Evolutionary conservation across 2,113 vertebrate species (phyloP).

Genomic region (Alligator mississippiensis): DNA sequence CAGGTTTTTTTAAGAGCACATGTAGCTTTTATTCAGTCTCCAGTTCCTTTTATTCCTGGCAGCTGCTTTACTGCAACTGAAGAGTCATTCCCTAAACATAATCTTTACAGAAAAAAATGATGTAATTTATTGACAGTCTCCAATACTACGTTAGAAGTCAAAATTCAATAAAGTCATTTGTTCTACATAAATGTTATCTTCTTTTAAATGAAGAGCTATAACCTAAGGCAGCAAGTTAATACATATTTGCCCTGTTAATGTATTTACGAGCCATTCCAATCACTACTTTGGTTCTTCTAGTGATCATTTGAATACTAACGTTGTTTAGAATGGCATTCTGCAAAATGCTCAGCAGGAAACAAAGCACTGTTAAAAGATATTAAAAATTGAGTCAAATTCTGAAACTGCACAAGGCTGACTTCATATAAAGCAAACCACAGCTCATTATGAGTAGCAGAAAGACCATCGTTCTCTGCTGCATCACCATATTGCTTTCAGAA

Average conservation of each 20-base stretch:
- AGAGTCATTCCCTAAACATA: neutral
- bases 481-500: neutral
- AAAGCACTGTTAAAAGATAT: slow-evolving; percentile 43
- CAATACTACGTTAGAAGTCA: slow-evolving; percentile 27
- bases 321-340: slow-evolving; percentile 58
- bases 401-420: neutral
- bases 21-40: neutral
- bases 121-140: slow-evolving; percentile 56
- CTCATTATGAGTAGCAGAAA: fast-evolving
- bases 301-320: slow-evolving; percentile 56
- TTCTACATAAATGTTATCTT: slow-evolving; percentile 44
- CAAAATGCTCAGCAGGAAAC: slow-evolving; percentile 43
- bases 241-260: slow-evolving; percentile 54
- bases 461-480: neutral
- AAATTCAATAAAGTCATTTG: slow-evolving; percentile 57
- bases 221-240: slow-evolving; percentile 48
- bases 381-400: slow-evolving; percentile 25
- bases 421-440: neutral
- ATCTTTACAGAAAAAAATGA: neutral
- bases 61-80: neutral
- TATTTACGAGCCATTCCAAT: slow-evolving; percentile 56
- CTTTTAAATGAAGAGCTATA: slow-evolving; percentile 27
- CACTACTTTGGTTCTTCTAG: slow-evolving; percentile 35
- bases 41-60: neutral
- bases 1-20: neutral